A percentile compares a stretch with the other conserved stretches of the same genome.
Evolutionary conservation across 2,113 vertebrate genomes (phyloP).

Genomic region (Stegostoma tigrinum): DNA sequence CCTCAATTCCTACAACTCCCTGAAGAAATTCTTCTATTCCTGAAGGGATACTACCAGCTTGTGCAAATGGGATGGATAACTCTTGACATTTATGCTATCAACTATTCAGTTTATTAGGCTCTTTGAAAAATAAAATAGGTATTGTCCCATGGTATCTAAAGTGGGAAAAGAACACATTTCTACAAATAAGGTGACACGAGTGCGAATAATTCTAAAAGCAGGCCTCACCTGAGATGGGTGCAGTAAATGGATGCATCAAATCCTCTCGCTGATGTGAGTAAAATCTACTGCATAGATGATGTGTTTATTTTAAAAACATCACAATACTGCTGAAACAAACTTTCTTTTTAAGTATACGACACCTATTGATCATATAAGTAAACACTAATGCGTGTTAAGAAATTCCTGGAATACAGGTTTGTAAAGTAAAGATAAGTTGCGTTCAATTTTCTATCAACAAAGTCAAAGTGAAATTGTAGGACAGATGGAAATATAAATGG

Average conservation of each 20-base stretch:
- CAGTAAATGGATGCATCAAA: background rate
- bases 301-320: background rate
- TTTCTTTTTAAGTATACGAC: background rate
- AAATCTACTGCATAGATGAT: background rate
- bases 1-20: background rate
- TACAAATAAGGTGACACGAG: background rate
- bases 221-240: background rate
- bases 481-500: background rate
- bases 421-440: background rate
- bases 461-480: background rate
- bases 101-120: background rate
- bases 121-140: background rate
- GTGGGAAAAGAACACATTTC: background rate
- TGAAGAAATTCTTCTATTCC: background rate
- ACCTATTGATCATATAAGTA: background rate
- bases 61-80: background rate
- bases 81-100: background rate
- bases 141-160: background rate
- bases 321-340: background rate
- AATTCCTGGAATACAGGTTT: background rate
- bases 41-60: background rate
- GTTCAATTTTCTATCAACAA: conserved; percentile 8
- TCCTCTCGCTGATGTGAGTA: background rate
- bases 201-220: background rate
- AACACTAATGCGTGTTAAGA: background rate